Evolutionary conservation across 2,113 vertebrate genomes (phyloP).

Genomic region (Melospiza georgiana): DNA sequence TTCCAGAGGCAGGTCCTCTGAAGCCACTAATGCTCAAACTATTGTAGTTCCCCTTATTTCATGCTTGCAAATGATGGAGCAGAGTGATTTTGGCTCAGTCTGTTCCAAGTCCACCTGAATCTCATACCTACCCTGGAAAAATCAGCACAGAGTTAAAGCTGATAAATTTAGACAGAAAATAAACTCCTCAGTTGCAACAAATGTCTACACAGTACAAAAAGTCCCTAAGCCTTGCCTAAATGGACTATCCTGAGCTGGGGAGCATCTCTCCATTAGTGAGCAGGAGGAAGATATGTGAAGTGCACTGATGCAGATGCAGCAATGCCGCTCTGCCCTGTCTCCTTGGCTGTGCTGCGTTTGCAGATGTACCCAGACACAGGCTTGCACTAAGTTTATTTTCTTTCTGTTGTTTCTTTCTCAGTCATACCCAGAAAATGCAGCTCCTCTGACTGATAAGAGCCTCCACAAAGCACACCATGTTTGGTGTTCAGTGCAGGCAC

Average conservation of each 20-base stretch:
- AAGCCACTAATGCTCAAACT: not conserved
- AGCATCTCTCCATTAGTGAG: not conserved
- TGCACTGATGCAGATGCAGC: not conserved
- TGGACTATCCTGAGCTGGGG: not conserved
- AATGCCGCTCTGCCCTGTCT: not conserved
- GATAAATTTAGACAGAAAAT: not conserved
- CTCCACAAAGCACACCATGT: not conserved
- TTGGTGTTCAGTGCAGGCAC: not conserved
- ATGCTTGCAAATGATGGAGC: not conserved
- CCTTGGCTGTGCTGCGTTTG: not conserved
- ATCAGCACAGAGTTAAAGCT: not conserved
- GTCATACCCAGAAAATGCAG: not conserved
- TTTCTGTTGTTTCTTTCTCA: not conserved
- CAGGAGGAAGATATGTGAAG: not conserved
- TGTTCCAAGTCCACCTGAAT: not conserved
- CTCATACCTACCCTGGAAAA: not conserved
- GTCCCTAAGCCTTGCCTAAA: not conserved
- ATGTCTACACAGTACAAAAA: not conserved
- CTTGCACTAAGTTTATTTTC: not conserved
- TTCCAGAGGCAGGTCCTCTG: not conserved
- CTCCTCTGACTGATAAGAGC: rapidly evolving
- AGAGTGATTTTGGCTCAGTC: not conserved
- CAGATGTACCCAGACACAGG: not conserved
- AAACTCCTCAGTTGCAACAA: not conserved
- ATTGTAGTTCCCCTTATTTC: not conserved